These are phyloP conservation scores for Perithous albicinctus DNA, from an alignment of 2,888 invertebrate genomes.

Conservation along the genomic window DNA sequence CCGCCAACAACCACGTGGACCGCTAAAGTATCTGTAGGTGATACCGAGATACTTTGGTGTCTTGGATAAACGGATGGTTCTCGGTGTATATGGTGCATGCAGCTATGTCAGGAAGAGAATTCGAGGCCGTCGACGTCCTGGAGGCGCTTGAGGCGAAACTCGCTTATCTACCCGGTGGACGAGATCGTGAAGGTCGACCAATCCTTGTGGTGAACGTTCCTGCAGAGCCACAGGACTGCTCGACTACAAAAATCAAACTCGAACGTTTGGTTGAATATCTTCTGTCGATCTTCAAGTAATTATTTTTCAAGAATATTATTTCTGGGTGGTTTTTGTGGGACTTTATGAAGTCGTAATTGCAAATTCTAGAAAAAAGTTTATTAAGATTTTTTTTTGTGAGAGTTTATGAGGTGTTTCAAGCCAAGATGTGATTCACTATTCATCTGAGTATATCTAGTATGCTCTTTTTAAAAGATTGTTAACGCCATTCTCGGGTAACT, in stretches of 20 bases:
- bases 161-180: conserved; percentile 88
- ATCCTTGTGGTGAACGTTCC: conserved; percentile 88
- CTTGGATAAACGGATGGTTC: background rate
- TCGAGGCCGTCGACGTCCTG: conserved; percentile 87
- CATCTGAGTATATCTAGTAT: too few species aligned
- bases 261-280: conserved; percentile 85
- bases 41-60: background rate
- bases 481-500: too few species aligned
- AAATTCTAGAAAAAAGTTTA: too few species aligned
- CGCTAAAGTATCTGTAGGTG: background rate
- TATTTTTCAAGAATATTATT: background rate
- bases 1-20: conserved; percentile 5
- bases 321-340: background rate
- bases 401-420: too few species aligned
- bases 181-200: conserved; percentile 88
- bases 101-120: conserved; percentile 73
- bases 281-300: conserved; percentile 86
- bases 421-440: too few species aligned
- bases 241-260: conserved; percentile 79
- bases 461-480: too few species aligned
- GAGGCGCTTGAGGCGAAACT: conserved; percentile 87
- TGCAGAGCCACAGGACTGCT: conserved; percentile 86
- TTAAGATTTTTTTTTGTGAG: too few species aligned
- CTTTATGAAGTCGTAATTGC: too few species aligned
- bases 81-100: background rate